Evolutionary conservation across 2,113 vertebrate species (phyloP), one percentile per base, ranked within the genome.

Genomic region (Brachionichthys hirsutus): DNA sequence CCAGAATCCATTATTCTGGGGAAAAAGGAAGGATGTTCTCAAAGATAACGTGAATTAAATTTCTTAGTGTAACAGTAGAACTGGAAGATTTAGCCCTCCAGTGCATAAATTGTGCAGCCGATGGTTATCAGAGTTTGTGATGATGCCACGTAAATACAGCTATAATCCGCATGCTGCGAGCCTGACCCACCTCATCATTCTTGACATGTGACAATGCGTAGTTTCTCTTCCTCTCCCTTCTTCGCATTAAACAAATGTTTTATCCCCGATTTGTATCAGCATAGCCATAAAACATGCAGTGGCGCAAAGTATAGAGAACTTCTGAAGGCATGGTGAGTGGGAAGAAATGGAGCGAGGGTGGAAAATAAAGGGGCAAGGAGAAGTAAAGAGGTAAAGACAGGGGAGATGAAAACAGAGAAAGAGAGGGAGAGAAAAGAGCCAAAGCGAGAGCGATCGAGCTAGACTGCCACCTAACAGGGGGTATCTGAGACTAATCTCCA

Each of bases 151-250:
- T 34, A 9, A 62, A 75, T 81, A 73, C 77, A 72, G 80, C 69
- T 41, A 16, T 78, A 82, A 84, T 75, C 65, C 67, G 70, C 64
- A 56, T 69, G 38, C 75, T 70, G 76, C 62, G 78, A 62, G 85
- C 64, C 82, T 78, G 77, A 84, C 71, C 81, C 81, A 81, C 77
- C 87, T 88, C 86, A 87, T 90, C 88, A 87, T 82, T 75, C 73
- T 58, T 89, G 90, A 88, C 88, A 90, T 89, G 89, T 85, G 85
- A 70, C 70, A 71, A 60, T 38, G 62, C 8, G 35, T 59, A 11
- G 48, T 51, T 52, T 71, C 61, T 64, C 59, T 44, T 30, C 20
- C 62, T 66, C 65, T 24, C 30, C 55, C 66, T 54, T 56, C 55
- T 44, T 75, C 65, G 63, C 55, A 13, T 72, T 83, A 89, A 85